phyloP scores from a whole-genome alignment of 2,888 invertebrate species.

The Alentia gelatinosa region DNA sequence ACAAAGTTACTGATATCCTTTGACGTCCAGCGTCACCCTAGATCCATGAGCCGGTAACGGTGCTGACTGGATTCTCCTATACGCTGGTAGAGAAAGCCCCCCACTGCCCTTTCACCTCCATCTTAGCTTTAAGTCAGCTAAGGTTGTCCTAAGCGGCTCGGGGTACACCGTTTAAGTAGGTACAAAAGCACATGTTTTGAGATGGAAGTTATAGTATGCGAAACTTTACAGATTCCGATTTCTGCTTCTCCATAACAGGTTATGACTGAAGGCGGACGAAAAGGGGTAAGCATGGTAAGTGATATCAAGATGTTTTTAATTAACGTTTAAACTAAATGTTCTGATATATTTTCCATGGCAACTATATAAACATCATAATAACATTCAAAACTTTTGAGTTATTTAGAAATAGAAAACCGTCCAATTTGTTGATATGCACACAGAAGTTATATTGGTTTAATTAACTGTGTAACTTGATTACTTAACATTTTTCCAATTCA shows the following conservation, averaged over 20 bases:
- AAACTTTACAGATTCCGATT: no score
- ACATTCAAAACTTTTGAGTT: no score
- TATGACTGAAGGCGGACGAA: conserved; percentile 51
- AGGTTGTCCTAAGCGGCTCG: background rate
- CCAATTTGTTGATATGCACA: no score
- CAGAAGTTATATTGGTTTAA: no score
- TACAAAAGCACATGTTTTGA: background rate
- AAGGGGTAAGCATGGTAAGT: conserved; percentile 28
- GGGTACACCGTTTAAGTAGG: no score
- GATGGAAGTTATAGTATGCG: background rate
- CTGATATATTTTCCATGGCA: no score
- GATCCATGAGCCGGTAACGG: background rate
- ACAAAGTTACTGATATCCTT: background rate
- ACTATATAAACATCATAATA: no score
- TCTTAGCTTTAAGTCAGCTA: background rate
- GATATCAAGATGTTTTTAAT: background rate
- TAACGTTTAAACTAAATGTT: no score
- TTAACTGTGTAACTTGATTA: no score
- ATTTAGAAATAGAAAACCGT: no score
- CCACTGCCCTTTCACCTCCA: background rate
- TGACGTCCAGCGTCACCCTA: conserved; percentile 44
- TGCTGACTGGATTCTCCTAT: conserved; percentile 25
- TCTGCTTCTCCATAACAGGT: background rate
- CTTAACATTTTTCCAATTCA: no score
- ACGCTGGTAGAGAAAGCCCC: conserved; percentile 19